Evolutionary conservation across 1,140 invertebrate species (phyloP).

Genomic region (Rhynchophorus ferrugineus): DNA sequence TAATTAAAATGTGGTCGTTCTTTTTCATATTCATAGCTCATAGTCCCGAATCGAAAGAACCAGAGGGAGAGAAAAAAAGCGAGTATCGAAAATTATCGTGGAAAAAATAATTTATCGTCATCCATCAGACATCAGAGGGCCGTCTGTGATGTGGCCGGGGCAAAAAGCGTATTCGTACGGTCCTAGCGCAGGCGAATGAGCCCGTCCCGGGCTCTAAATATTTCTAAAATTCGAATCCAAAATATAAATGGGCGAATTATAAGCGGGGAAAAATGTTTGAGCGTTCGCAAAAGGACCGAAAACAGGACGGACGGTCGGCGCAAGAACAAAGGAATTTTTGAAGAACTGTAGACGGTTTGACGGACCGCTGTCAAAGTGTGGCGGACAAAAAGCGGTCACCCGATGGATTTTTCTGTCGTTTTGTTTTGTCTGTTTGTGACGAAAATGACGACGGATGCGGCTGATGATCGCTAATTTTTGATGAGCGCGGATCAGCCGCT

Average conservation of each 20-base stretch:
- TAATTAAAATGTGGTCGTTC: too few species aligned
- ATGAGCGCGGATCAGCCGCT: constrained; percentile 5
- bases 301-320: constrained; percentile 23
- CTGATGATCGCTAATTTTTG: constrained; percentile 22
- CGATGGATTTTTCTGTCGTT: constrained; percentile 20
- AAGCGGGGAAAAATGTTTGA: constrained; percentile 30
- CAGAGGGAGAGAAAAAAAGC: too few species aligned
- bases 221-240: constrained; percentile 33
- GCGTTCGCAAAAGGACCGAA: constrained; percentile 25
- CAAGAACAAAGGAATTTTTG: constrained; percentile 32
- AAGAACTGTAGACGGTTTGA: constrained; percentile 31
- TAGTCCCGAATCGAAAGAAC: too few species aligned
- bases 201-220: constrained; percentile 26
- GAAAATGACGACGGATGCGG: constrained; percentile 22
- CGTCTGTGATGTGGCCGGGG: neutral
- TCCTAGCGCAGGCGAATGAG: too few species aligned
- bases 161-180: neutral
- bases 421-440: constrained; percentile 25
- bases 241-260: constrained; percentile 36
- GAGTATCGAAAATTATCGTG: too few species aligned
- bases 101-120: too few species aligned
- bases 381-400: constrained; percentile 26
- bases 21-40: too few species aligned
- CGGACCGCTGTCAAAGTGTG: constrained; percentile 31
- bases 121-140: too few species aligned